phyloP scores from a whole-genome alignment of 2,113 vertebrate species.

The Megaptera novaeangliae region DNA sequence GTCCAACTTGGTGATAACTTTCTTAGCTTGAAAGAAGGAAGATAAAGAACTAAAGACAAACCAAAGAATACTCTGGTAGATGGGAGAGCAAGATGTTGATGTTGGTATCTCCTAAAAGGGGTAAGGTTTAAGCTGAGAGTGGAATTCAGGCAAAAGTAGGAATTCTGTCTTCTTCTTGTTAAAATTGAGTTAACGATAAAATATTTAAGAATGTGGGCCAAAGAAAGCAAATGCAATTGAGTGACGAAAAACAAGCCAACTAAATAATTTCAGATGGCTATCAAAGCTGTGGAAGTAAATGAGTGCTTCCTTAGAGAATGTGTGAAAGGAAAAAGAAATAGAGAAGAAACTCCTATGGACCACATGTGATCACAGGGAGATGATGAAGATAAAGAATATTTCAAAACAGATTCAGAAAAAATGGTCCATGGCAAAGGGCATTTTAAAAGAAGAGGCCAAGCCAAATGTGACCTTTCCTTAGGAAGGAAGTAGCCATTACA shows the following conservation, averaged over 20 bases:
- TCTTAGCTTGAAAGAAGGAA: conserved; percentile 7
- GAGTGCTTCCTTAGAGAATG: conserved; percentile 6
- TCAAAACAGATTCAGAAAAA: conserved; percentile 27
- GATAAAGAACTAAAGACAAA: background rate
- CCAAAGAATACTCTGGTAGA: background rate
- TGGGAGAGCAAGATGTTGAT: background rate
- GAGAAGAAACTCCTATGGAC: background rate
- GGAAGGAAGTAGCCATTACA: conserved; percentile 18
- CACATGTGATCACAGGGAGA: background rate
- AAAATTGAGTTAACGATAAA: conserved; percentile 18
- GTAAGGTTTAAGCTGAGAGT: background rate
- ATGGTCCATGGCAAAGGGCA: background rate
- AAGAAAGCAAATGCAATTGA: conserved; percentile 11
- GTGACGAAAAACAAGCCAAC: background rate
- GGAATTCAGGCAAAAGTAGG: conserved; percentile 1
- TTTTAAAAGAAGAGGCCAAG: conserved; percentile 22
- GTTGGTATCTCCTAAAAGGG: background rate
- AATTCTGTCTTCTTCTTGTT: background rate
- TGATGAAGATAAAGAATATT: background rate
- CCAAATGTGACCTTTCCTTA: conserved; percentile 28
- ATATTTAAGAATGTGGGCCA: conserved; percentile 5
- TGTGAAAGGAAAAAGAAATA: conserved; percentile 19
- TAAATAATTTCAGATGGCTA: conserved; percentile 18
- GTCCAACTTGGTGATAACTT: background rate
- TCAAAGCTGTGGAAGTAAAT: background rate